Base-by-base conservation (phyloP, 2,888 invertebrate species). In the Lamproptera curius region DNA sequence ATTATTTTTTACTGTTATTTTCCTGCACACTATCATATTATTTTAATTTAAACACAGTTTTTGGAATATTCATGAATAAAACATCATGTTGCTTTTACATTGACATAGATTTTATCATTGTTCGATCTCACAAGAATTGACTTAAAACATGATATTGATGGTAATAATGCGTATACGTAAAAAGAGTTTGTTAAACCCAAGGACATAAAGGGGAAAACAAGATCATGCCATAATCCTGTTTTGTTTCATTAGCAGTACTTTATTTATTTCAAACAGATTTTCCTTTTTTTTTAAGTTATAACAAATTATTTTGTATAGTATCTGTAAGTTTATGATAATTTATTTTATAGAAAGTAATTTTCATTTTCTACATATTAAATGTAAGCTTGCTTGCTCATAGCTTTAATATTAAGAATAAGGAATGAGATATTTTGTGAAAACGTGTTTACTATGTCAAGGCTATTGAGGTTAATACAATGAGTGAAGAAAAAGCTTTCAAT, bases 391-490 rank as follows among this genome's bases (percentile, higher is more conserved):
- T 44, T 50, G 51, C 49, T 52, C 50, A 48, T 51, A 41, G 13
- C 50, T 39, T 40, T 36, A 11, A 16, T 42, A 45, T 46, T 52
- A 40, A 28, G 6, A 9, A 10, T 28, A 28, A 28, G 28, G 62
- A 61, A 55, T 61, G 66, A 63, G 58, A 71, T 77, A 80, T 81
- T 80, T 82, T 80, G 65, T 62, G 74, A 76, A 63, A 68, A 56
- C 67, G 67, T n/a, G n/a, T 79, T 76, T 79, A 47, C 46, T 62
- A 55, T 46, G 46, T 52, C 52, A 50, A 59, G 52, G 49, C 39
- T 28, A 50, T 50, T 16, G 9, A 11, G 11, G 2, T 31, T 5
- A 28, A 28, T 8, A 28, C 9, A 28, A 2, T 28, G 28, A n/a
- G n/a, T 11, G 31, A 11, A 31, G 13, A 31, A 11, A 50, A 54